Evolutionary conservation across 1,140 invertebrate species (phyloP), one percentile per base, ranked within the genome.

Genomic region (Drosophila repleta): DNA sequence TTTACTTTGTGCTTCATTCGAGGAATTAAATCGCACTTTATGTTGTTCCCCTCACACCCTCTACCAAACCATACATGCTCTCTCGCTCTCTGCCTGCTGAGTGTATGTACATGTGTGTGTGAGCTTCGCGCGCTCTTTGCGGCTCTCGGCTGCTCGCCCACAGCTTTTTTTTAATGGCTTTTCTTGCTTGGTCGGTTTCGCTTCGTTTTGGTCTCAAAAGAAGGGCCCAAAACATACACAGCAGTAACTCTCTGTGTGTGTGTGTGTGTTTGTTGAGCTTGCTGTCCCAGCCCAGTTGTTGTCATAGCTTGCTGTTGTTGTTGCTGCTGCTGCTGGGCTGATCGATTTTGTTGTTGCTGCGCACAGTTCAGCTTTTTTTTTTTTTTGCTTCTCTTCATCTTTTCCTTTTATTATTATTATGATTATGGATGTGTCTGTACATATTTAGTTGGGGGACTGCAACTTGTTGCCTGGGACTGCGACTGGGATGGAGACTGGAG

Each of bases 1-100:
- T 90, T 89, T 89, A 89, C 78, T 89, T 89, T 76, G 78, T 67
- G 73, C 57, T 43, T 76, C 72, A 72, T 83, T 79, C 69, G 76
- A 87, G 83, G 84, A 87, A 88, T 87, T 88, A 87, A 87, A 87
- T 87, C 83, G 83, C 76, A 84, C 62, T 85, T 83, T 85, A 79
- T 76, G 68, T 66, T 17, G 20, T 18, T 17, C 41, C 52, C 39
- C 32, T 29, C 18, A 46, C n/a, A 26, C 10, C 52, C 32, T 26
- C 15, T 26, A 3, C 32, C 18, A 13, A 26, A 13, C 18, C 67
- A 43, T 52, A 58, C 43, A 48, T 26, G 48, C 49, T 45, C 49
- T 37, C 45, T 37, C 51, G 29, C 52, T 51, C 69, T 52, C 35
- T 62, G 58, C 62, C 37, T 72, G 43, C 56, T 52, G 29, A 20